Evolutionary conservation across 2,888 invertebrate genomes (phyloP).

Genomic region (Cosmopolites sordidus): DNA sequence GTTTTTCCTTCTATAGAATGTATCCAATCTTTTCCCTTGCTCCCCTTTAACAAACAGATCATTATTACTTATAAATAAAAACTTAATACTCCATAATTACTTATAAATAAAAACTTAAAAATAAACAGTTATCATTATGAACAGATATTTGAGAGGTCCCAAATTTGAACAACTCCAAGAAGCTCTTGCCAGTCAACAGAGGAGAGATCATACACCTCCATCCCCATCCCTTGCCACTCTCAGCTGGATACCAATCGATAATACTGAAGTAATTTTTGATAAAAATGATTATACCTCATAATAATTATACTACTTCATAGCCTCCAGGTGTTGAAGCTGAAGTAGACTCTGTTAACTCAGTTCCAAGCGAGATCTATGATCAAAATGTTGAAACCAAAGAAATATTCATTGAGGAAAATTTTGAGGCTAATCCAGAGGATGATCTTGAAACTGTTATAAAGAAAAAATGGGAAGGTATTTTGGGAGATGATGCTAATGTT

Average conservation of each 20-base stretch:
- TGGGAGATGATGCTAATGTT: slow-evolving; percentile 82
- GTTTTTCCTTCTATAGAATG: too few species aligned
- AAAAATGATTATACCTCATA: too few species aligned
- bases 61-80: too few species aligned
- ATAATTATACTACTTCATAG: not conserved
- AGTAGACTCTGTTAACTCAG: slow-evolving; percentile 74
- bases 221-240: slow-evolving; percentile 72
- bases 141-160: slow-evolving; percentile 23
- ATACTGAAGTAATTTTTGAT: slow-evolving; percentile 51
- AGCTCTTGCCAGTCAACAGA: slow-evolving; percentile 65
- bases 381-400: slow-evolving; percentile 46
- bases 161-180: slow-evolving; percentile 67
- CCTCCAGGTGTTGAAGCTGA: slow-evolving; percentile 61
- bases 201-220: slow-evolving; percentile 51
- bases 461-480: slow-evolving; percentile 73
- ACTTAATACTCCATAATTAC: too few species aligned
- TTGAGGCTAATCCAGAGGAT: slow-evolving; percentile 47
- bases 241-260: slow-evolving; percentile 76
- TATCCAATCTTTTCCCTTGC: too few species aligned
- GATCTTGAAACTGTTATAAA: slow-evolving; percentile 63
- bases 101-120: too few species aligned
- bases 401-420: slow-evolving; percentile 48
- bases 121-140: not conserved
- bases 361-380: slow-evolving; percentile 69
- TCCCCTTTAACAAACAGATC: too few species aligned